Conservation (phyloP, 2,797 vertebrate genomes). For the Schizothorax lantsangensis region DNA sequence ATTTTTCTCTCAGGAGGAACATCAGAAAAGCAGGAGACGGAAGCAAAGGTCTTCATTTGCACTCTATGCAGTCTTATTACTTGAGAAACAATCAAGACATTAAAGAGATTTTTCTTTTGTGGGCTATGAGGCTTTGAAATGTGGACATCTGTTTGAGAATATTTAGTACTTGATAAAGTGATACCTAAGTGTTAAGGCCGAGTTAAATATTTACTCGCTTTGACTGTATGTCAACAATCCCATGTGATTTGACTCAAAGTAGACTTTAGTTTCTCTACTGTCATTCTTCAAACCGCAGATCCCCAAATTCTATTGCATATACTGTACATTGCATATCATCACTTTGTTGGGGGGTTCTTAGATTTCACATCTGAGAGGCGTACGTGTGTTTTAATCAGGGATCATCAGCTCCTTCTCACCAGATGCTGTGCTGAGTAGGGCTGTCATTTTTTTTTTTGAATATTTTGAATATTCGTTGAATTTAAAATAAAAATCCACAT, state of each 20-base stretch:
- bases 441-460: no score
- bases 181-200: background rate
- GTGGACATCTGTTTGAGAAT: background rate
- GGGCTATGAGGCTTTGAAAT: background rate
- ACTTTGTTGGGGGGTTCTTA: background rate
- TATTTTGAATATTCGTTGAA: no score
- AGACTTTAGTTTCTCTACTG: background rate
- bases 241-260: background rate
- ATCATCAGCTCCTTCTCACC: no score
- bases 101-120: background rate
- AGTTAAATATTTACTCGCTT: background rate
- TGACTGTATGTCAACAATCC: slow-evolving; percentile 6
- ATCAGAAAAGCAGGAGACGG: background rate
- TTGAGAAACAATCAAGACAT: background rate
- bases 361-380: no score
- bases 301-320: background rate
- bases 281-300: no score
- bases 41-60: background rate
- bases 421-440: no score
- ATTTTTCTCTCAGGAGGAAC: no score
- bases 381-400: no score
- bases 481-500: no score
- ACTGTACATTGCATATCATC: background rate
- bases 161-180: background rate
- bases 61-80: background rate